Evolutionary conservation across 2,797 vertebrate species (phyloP), one percentile per base, ranked within the genome.

Genomic region (Sciurus vulgaris): DNA sequence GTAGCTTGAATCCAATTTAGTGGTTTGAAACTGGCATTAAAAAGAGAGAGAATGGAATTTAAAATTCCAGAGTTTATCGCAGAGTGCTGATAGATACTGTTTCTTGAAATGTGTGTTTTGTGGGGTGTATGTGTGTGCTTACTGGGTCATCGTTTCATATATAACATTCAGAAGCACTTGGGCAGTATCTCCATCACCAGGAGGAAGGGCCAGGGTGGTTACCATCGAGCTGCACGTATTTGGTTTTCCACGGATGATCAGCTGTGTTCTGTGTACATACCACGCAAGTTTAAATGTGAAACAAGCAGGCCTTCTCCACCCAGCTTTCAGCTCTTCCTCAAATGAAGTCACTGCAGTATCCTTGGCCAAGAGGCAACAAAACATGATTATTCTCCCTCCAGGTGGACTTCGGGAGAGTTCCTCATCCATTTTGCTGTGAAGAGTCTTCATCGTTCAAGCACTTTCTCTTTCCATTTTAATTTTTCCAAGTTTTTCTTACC

Each of bases 291-390:
- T 59, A 78, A 47, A 78, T 28, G 41, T 20, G 70, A 81, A 65
- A 61, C 38, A 67, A 17, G 78, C 67, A 38, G n/a, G 15, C 44
- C 54, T 89, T 56, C 30, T 86, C 24, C 70, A 86, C 41, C 44
- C 81, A 84, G 26, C 77, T n/a, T 73, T 78, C 73, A 91, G n/a
- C 78, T 86, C 51, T 92, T 93, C 91, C 81, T 86, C 59, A 79
- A 63, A 89, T 76, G 87, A 92, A 35, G 61, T 90, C 65, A 90
- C 84, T 86, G 87, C 69, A 73, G 30, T 86, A 33, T 26, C 78
- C 81, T 59, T 72, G 9, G 35, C 59, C 94, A 94, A 92, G 49
- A 86, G 82, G 44, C 87, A 96, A 70, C 70, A 89, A 89, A 78
- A 63, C 63, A 67, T 70, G 41, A n/a, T 69, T 79, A 56, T 76